Conservation (phyloP, 2,797 vertebrate genomes). For the Hydrolagus colliei region DNA sequence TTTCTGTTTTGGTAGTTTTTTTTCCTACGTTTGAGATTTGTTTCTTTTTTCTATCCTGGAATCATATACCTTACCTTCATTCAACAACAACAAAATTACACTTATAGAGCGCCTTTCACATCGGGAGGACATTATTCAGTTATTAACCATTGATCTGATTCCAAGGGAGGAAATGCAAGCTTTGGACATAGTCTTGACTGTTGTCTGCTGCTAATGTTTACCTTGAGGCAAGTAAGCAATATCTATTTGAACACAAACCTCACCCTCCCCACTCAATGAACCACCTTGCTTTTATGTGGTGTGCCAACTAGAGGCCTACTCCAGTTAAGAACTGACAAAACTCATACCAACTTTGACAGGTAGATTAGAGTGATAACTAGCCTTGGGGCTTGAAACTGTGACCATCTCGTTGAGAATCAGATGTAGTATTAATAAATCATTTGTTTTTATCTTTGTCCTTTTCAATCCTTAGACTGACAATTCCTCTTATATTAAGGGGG, state of each 20-base stretch:
- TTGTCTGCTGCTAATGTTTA: neutral
- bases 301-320: constrained; percentile 13
- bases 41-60: neutral
- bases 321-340: constrained; percentile 19
- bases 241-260: neutral
- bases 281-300: neutral
- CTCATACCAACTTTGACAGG: constrained; percentile 21
- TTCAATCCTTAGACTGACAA: constrained; percentile 30
- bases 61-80: neutral
- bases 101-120: too few species aligned
- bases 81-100: too few species aligned
- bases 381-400: constrained; percentile 28
- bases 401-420: constrained; percentile 31
- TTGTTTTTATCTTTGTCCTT: constrained; percentile 26
- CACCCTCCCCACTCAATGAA: neutral
- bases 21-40: neutral
- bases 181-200: neutral
- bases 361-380: constrained; percentile 31
- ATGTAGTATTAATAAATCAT: constrained; percentile 30
- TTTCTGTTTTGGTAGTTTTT: too few species aligned
- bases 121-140: neutral
- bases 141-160: neutral
- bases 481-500: constrained; percentile 1
- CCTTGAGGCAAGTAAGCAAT: constrained; percentile 1
- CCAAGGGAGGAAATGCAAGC: neutral